phyloP scores from a whole-genome alignment of 2,888 invertebrate genomes.

The Campoplex nolae region DNA sequence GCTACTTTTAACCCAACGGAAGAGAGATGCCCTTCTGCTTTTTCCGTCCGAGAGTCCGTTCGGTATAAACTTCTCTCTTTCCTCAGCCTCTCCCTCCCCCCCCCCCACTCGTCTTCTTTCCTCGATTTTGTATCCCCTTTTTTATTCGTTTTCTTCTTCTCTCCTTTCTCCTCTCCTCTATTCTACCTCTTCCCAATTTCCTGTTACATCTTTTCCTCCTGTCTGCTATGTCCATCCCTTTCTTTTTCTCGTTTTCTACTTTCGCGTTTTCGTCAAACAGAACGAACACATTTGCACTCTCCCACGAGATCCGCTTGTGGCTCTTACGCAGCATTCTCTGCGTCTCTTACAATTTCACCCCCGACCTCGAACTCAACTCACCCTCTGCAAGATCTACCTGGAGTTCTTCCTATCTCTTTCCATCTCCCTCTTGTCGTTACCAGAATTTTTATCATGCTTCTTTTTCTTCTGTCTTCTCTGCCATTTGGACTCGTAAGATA shows the following conservation, averaged over 20 bases:
- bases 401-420: constrained; percentile 48
- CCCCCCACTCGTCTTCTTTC: constrained; percentile 54
- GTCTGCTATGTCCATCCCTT: not conserved
- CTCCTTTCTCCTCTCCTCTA: constrained; percentile 65
- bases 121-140: constrained; percentile 47
- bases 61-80: constrained; percentile 70
- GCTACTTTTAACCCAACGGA: constrained; percentile 83
- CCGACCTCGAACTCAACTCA: constrained; percentile 23
- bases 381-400: constrained; percentile 58
- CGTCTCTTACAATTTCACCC: constrained; percentile 40
- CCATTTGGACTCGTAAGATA: constrained; percentile 80
- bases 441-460: constrained; percentile 39
- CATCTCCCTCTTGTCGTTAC: constrained; percentile 35
- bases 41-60: constrained; percentile 62
- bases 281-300: constrained; percentile 57
- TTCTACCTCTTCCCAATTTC: constrained; percentile 68
- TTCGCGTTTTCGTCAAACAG: constrained; percentile 26
- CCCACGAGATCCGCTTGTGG: constrained; percentile 56
- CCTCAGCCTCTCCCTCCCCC: constrained; percentile 68
- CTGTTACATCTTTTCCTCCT: constrained; percentile 47
- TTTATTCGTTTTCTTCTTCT: constrained; percentile 11
- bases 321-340: constrained; percentile 67
- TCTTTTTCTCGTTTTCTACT: constrained; percentile 17
- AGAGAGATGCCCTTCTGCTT: constrained; percentile 68
- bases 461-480: constrained; percentile 45